Evolutionary conservation across 30 jellyfish, hydroid and myxozoan species (phyloP).

Genomic region (Cassiopea andromeda): DNA sequence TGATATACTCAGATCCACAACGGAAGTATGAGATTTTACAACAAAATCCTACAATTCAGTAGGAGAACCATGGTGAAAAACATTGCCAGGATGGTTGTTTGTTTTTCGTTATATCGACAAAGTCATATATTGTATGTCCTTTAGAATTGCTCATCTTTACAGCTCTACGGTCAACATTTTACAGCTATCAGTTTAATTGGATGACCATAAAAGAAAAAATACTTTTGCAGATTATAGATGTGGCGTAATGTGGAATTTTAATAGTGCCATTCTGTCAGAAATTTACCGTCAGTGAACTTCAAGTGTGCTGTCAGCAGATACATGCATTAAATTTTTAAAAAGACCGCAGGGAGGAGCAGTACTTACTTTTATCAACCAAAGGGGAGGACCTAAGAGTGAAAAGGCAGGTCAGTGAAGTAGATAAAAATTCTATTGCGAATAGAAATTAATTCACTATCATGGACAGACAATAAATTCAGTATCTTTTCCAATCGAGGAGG

Average conservation of each 20-base stretch:
- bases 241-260: conserved; percentile 3
- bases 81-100: no score
- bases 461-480: not conserved
- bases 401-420: conserved; percentile 25
- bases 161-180: not conserved
- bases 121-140: not conserved
- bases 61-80: no score
- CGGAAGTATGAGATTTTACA: no score
- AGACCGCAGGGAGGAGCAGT: conserved; percentile 25
- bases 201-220: not conserved
- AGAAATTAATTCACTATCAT: not conserved
- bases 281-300: not conserved
- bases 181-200: not conserved
- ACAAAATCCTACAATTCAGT: no score
- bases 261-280: not conserved
- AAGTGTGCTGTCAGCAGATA: not conserved
- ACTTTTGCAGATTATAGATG: conserved; percentile 2
- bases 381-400: conserved; percentile 1
- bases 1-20: no score
- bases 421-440: not conserved
- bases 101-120: no score
- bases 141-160: not conserved
- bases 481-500: not conserved
- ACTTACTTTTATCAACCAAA: conserved; percentile 4
- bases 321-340: not conserved